Conservation (phyloP, 2,888 invertebrate genomes). For the Caenorhabditis becei region DNA sequence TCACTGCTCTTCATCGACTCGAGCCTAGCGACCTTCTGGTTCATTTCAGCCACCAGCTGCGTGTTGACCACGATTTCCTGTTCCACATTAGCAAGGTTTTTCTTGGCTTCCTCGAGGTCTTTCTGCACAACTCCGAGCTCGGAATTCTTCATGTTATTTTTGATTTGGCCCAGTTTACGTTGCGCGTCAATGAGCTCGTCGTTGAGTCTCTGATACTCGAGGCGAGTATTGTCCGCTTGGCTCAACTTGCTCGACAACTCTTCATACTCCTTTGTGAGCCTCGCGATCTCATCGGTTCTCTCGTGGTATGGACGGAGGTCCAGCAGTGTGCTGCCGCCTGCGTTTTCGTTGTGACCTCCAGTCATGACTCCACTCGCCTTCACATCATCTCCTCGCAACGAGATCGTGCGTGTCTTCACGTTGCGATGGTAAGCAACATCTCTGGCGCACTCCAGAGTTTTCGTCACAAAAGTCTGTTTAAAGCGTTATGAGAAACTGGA, state of each 20-base stretch:
- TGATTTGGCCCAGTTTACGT: constrained; percentile 44
- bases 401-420: constrained; percentile 85
- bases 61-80: constrained; percentile 10
- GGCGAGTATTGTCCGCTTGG: constrained; percentile 5
- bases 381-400: constrained; percentile 92
- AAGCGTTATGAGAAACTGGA: not conserved
- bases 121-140: constrained; percentile 64
- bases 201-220: constrained; percentile 7
- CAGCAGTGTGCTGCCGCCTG: constrained; percentile 56
- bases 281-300: constrained; percentile 83
- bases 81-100: constrained; percentile 20
- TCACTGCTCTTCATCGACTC: constrained; percentile 71
- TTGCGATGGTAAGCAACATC: constrained; percentile 88
- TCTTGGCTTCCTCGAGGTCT: constrained; percentile 54
- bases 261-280: constrained; percentile 87
- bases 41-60: constrained; percentile 36
- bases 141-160: constrained; percentile 64
- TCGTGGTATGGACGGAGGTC: constrained; percentile 7
- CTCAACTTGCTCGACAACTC: constrained; percentile 87
- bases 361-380: constrained; percentile 93
- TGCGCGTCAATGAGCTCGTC: not conserved
- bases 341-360: constrained; percentile 86
- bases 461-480: constrained; percentile 88
- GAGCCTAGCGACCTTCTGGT: constrained; percentile 53
- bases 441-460: constrained; percentile 89